Evolutionary conservation across 2,888 invertebrate species (phyloP).

Genomic region (Boloria selene): DNA sequence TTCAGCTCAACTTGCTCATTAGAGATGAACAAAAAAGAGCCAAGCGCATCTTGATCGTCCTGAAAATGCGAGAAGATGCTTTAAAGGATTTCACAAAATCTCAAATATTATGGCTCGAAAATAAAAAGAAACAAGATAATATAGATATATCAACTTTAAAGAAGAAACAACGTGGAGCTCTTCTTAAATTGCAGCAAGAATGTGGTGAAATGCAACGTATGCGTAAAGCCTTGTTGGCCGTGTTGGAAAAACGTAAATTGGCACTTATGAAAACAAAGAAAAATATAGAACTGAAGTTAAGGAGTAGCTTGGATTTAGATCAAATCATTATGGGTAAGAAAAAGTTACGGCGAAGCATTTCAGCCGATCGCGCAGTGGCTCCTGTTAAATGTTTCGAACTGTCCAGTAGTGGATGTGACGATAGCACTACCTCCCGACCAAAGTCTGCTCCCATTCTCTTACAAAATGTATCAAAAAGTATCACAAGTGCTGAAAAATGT

Average conservation of each 20-base stretch:
- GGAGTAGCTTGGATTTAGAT: slow-evolving; percentile 64
- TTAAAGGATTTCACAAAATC: slow-evolving; percentile 77
- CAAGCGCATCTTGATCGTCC: slow-evolving; percentile 70
- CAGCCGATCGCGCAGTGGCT: slow-evolving; percentile 55
- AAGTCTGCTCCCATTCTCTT: slow-evolving; percentile 39
- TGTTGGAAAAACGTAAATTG: slow-evolving; percentile 70
- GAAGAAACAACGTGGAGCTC: slow-evolving; percentile 85
- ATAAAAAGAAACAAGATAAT: slow-evolving; percentile 73
- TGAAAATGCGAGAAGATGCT: slow-evolving; percentile 78
- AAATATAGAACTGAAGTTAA: slow-evolving; percentile 69
- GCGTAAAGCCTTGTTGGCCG: slow-evolving; percentile 69
- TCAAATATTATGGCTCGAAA: slow-evolving; percentile 75
- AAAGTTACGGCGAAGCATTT: slow-evolving; percentile 59
- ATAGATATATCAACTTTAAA: slow-evolving; percentile 80
- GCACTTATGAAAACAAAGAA: slow-evolving; percentile 75
- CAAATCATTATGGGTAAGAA: slow-evolving; percentile 67
- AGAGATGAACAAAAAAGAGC: slow-evolving; percentile 78
- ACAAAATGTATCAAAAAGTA: slow-evolving; percentile 30
- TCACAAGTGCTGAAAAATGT: slow-evolving; percentile 62
- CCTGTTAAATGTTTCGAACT: slow-evolving; percentile 75
- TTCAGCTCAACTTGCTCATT: slow-evolving; percentile 77
- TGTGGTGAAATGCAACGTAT: slow-evolving; percentile 86
- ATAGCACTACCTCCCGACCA: slow-evolving; percentile 48
- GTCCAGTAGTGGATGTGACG: slow-evolving; percentile 73
- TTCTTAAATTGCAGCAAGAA: slow-evolving; percentile 85